These are phyloP conservation scores for Macropodus opercularis DNA, from an alignment of 2,797 vertebrate genomes.

Conservation along the genomic window DNA sequence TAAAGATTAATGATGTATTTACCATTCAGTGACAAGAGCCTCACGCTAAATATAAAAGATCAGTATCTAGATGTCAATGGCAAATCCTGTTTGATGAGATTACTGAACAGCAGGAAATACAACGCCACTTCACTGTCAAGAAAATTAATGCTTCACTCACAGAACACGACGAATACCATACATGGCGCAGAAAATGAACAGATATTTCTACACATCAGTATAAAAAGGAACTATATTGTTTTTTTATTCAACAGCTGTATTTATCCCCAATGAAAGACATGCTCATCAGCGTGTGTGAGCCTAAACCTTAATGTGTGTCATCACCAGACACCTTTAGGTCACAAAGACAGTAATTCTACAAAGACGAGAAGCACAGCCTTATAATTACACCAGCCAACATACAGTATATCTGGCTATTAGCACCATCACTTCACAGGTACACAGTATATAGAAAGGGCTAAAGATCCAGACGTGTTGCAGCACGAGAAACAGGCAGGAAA, in stretches of 20 bases:
- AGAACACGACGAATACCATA: conserved; percentile 13
- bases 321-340: neutral
- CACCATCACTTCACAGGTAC: conserved; percentile 7
- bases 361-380: conserved; percentile 4
- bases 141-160: conserved; percentile 40
- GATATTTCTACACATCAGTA: neutral
- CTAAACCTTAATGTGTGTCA: conserved; percentile 19
- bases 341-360: neutral
- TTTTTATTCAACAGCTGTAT: neutral
- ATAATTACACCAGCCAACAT: conserved; percentile 39
- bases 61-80: conserved; percentile 45
- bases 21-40: conserved; percentile 59
- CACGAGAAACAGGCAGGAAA: conserved; percentile 30
- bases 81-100: conserved; percentile 57
- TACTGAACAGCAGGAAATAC: conserved; percentile 48
- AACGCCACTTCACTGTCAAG: conserved; percentile 48
- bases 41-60: conserved; percentile 42
- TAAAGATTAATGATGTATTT: conserved; percentile 74
- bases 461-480: conserved; percentile 29
- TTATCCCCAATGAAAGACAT: conserved; percentile 15
- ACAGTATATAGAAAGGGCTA: conserved; percentile 12
- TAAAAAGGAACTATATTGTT: conserved; percentile 4
- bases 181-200: conserved; percentile 10
- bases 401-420: conserved; percentile 19
- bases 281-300: neutral